Evolutionary conservation across 2,888 invertebrate genomes (phyloP).

Genomic region (Dorcus parallelipipedus): DNA sequence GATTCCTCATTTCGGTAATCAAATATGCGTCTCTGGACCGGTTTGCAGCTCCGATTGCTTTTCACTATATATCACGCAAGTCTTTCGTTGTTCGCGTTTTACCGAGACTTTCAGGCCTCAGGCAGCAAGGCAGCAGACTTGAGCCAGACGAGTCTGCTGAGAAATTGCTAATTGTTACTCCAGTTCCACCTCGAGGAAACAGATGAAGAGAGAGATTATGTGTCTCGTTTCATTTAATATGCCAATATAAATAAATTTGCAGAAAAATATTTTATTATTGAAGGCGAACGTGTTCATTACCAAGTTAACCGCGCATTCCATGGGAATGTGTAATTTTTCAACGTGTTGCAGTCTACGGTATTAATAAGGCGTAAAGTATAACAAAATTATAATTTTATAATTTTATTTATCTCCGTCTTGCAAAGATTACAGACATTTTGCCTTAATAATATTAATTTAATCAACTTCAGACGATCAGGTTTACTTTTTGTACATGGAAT

Average conservation of each 20-base stretch:
- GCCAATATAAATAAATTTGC: conserved; percentile 8
- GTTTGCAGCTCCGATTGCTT: conserved; percentile 8
- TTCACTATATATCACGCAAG: conserved; percentile 11
- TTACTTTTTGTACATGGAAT: no score
- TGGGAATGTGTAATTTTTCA: no score
- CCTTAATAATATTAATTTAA: no score
- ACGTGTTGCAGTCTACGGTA: no score
- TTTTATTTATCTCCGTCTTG: no score
- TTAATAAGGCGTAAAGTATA: no score
- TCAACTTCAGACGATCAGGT: no score
- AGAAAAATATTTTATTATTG: neutral
- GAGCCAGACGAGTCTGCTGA: conserved; percentile 25
- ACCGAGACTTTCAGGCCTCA: conserved; percentile 1
- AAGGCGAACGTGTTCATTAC: conserved; percentile 8
- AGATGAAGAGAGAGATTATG: neutral
- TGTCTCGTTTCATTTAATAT: neutral
- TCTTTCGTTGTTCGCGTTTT: conserved; percentile 5
- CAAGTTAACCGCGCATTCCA: neutral
- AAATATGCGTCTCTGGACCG: conserved; percentile 13
- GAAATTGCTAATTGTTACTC: conserved; percentile 25
- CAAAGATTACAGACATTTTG: no score
- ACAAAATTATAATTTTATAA: no score
- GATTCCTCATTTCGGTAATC: conserved; percentile 22
- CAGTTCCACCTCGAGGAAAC: neutral
- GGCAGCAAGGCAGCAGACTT: conserved; percentile 24